Evolutionary conservation across 2,888 invertebrate species (phyloP), one percentile per base, ranked within the genome.

Genomic region (Cataglyphis rosenhaueri): DNA sequence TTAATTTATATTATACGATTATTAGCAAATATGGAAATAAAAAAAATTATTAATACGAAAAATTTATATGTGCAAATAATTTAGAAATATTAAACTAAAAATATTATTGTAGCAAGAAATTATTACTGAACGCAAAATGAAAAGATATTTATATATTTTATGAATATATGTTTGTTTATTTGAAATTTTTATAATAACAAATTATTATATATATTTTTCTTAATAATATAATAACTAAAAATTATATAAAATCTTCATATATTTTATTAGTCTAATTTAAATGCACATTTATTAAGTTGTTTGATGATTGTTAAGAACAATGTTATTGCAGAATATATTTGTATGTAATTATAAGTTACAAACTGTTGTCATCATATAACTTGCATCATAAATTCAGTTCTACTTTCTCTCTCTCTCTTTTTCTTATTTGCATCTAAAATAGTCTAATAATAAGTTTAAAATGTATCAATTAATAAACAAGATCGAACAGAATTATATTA

Each of bases 351-450:
- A 59, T 59, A 70, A 70, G 59, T 78, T 78, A 18, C 44, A 29
- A 78, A 78, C 70, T 70, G 44, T 78, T 68, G 70, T 78, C 57
- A 70, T 78, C 29, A 57, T 57, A 59, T 70, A 78, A 78, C 59
- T 70, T 70, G 48, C 70, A 44, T 78, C 32, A 21, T 59, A 59
- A 44, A 59, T 78, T 78, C 44, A 70, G 32, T 68, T 70, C 18
- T 44, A 59, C 32, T 70, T 18, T 59, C 44, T 8, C 48, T 48
- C 48, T n/a, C 6, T 15, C 44, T 18, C 44, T 44, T 5, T 44
- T 4, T 15, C 15, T 44, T 18, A 52, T 2, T 21, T 18, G 57
- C 21, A 70, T 78, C 44, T 59, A 44, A 70, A 68, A 70, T 41
- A 41, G n/a, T 38, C 29, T 66, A 35, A 35, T 35, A 35, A 35